These are phyloP conservation scores for rat (Rattus norvegicus) DNA, from an alignment of 2,113 vertebrate species.

Conservation along the genomic window GRCr8 NC_086037.1:53019001-53019500, in stretches of 20 bases:
- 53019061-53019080: not conserved
- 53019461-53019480: no score
- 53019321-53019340: not conserved
- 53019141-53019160: not conserved
- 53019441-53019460: no score
- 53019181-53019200: not conserved
- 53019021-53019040: not conserved
- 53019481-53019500: no score
- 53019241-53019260: not conserved
- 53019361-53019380: slow-evolving; percentile 21
- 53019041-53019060: not conserved
- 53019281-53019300: slow-evolving; percentile 6
- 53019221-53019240: slow-evolving; percentile 16
- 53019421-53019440: not conserved
- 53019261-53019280: not conserved
- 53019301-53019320: slow-evolving; percentile 20
- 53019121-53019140: not conserved
- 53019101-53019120: not conserved
- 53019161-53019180: not conserved
- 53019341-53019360: slow-evolving; percentile 5
- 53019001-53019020: not conserved
- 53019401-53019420: slow-evolving; percentile 24
- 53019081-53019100: slow-evolving; percentile 28
- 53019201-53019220: not conserved
- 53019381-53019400: not conserved